Percentiles rank a stretch among this genome's conserved stretches.
phyloP scores from a whole-genome alignment of 2,113 vertebrate species.

The Microcebus jonahi region DNA sequence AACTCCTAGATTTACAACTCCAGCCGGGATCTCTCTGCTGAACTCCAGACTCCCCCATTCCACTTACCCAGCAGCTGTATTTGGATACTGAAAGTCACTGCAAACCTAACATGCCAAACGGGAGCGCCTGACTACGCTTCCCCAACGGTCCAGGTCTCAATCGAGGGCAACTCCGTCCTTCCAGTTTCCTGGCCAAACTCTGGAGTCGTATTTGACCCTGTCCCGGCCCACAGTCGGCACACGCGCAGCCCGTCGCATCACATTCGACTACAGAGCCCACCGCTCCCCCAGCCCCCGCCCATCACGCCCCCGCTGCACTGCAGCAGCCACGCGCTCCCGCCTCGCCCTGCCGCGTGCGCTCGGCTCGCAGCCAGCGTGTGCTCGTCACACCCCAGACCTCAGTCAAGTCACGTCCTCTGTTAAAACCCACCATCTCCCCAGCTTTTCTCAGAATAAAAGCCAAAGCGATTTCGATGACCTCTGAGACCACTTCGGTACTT shows the following conservation, averaged over 20 bases:
- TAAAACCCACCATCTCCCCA: not conserved
- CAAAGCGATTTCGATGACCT: not conserved
- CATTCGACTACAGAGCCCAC: not conserved
- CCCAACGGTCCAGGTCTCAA: too few relatives aligned
- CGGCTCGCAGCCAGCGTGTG: not conserved
- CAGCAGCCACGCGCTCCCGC: not conserved
- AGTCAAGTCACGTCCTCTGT: not conserved
- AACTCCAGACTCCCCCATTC: not conserved
- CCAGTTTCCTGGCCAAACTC: not conserved
- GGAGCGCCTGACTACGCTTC: not conserved
- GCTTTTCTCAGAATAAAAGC: not conserved
- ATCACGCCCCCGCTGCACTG: too few relatives aligned
- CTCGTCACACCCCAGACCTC: not conserved
- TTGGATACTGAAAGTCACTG: not conserved
- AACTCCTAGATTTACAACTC: not conserved
- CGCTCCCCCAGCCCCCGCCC: not conserved
- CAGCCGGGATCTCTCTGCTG: not conserved
- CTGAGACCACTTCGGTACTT: too few relatives aligned
- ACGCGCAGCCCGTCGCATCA: not conserved
- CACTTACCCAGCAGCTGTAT: too few relatives aligned
- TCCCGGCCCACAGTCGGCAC: not conserved
- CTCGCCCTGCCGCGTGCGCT: too few relatives aligned
- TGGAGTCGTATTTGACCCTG: not conserved
- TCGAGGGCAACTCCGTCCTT: not conserved
- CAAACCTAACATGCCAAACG: too few relatives aligned